Evolutionary conservation across 2,113 vertebrate species (phyloP), one percentile per base, ranked within the genome.

Genomic region (Paramisgurnus dabryanus): DNA sequence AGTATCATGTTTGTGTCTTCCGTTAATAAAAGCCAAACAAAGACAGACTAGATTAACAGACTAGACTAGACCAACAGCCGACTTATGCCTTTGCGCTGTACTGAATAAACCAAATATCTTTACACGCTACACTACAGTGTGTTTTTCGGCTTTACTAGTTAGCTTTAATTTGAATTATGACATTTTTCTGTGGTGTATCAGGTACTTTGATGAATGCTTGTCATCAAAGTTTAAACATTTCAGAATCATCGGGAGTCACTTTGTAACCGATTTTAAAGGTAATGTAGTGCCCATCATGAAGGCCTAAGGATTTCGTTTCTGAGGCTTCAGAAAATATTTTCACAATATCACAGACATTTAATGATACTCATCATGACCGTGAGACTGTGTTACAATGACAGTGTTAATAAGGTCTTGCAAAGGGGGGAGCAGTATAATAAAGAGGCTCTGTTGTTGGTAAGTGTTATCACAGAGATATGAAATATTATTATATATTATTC

Each of bases 11-110:
- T 75, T 64, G 45, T 78, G 50, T 78, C 67, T 67, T 55, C 57
- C 49, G n/a, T 49, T 79, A 71, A 73, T 76, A 79, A 79, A 84
- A 70, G 64, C 83, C 79, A 84, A 79, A 73, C 57, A 79, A 69
- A 65, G 72, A 65, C 66, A 67, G 63, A 55, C 68, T 74, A 41
- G 69, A 81, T 78, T 78, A n/a, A n/a, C n/a, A n/a, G n/a, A n/a
- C n/a, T n/a, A n/a, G n/a, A n/a, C n/a, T n/a, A n/a, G n/a, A 69
- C 50, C 64, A 78, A 18, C 69, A 49, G 67, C 64, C 67, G 78
- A 53, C 63, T 60, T 78, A 74, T 74, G 74, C 60, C 45, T 1
- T 18, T 76, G 72, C n/a, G 39, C 49, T 71, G n/a, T 58, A 43
- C 45, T 74, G 71, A 74, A 22, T 58, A 40, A 71, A 71, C 49